Evolutionary conservation across 2,888 invertebrate species (phyloP).

Genomic region (Siphlonurus alternatus): DNA sequence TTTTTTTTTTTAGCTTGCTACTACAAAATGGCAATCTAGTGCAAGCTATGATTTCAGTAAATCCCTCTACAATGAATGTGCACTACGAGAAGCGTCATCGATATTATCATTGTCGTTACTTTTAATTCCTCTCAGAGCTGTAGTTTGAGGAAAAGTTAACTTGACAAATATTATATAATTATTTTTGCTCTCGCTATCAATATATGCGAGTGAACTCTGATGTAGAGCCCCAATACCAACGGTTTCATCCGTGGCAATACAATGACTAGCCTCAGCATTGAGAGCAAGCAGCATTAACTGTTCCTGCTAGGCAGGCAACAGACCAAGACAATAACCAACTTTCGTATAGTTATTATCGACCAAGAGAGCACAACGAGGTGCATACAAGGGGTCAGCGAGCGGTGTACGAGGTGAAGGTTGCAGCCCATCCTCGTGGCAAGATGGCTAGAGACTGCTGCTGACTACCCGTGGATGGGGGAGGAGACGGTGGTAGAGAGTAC

Average conservation of each 20-base stretch:
- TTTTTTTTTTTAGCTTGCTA: not conserved
- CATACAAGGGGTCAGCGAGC: conserved; percentile 5
- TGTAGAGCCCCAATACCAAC: not conserved
- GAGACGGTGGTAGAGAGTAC: not conserved
- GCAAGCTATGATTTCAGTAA: not conserved
- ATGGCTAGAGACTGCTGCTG: conserved; percentile 4
- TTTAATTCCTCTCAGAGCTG: not conserved
- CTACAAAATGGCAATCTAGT: not conserved
- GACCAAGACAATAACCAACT: conserved; percentile 1
- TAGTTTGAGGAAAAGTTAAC: not conserved
- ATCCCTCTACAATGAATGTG: not conserved
- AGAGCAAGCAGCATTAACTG: conserved; percentile 5
- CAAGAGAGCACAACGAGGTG: conserved; percentile 6
- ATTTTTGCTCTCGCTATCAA: not conserved
- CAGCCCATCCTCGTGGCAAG: conserved; percentile 7
- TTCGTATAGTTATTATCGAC: conserved; percentile 1
- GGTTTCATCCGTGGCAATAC: conserved; percentile 9
- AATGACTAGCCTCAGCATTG: conserved; percentile 8
- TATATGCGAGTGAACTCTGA: not conserved
- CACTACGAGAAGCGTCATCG: not conserved
- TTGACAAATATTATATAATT: not conserved
- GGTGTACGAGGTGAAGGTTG: conserved; percentile 6
- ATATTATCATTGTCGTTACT: not conserved
- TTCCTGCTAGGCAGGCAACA: not conserved
- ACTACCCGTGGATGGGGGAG: not conserved